Conservation (phyloP, 2,888 invertebrate species). For the Sicus ferrugineus region DNA sequence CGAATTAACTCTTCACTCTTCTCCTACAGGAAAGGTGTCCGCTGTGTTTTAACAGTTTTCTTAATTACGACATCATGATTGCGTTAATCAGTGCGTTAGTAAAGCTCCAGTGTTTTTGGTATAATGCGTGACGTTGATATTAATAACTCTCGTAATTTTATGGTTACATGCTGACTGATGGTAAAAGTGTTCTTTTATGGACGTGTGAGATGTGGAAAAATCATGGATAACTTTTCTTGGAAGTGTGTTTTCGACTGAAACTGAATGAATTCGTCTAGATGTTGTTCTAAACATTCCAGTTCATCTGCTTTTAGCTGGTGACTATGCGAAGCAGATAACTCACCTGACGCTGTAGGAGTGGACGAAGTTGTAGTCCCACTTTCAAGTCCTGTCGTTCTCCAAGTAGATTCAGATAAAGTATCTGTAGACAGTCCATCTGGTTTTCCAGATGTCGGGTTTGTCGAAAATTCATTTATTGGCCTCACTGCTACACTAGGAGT, state of each 20-base stretch:
- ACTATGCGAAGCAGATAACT: background rate
- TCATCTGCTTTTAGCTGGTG: background rate
- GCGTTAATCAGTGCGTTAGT: too few relatives aligned
- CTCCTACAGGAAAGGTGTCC: too few relatives aligned
- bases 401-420: background rate
- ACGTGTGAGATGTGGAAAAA: constrained; percentile 22
- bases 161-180: background rate
- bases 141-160: too few relatives aligned
- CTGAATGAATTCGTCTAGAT: background rate
- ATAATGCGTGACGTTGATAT: too few relatives aligned
- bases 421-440: background rate
- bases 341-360: background rate
- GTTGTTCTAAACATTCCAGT: background rate
- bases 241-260: constrained; percentile 14
- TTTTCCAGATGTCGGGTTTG: background rate
- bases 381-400: too few relatives aligned
- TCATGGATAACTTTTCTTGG: constrained; percentile 11
- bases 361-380: background rate
- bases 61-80: too few relatives aligned
- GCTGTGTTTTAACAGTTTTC: too few relatives aligned
- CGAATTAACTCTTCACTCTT: too few relatives aligned
- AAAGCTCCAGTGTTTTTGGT: too few relatives aligned
- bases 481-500: background rate
- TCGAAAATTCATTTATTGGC: too few relatives aligned
- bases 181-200: constrained; percentile 4